These are phyloP conservation scores for Nerophis lumbriciformis DNA, from an alignment of 2,113 vertebrate genomes.

Conservation along the genomic window DNA sequence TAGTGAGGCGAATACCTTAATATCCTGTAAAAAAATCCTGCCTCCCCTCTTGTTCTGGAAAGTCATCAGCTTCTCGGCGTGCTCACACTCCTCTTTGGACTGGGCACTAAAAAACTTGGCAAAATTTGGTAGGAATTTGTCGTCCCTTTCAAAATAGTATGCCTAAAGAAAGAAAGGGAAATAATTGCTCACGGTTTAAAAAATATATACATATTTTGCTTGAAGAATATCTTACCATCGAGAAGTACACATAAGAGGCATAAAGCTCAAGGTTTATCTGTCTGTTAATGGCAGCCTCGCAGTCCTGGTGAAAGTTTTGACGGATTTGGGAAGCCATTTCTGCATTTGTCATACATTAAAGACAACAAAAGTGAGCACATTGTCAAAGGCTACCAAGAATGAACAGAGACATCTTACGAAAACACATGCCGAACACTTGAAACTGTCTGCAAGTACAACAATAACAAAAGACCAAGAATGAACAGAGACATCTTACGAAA, in stretches of 20 bases:
- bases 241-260: slow-evolving; percentile 81
- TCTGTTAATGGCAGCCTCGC: slow-evolving; percentile 76
- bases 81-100: slow-evolving; percentile 78
- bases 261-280: slow-evolving; percentile 84
- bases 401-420: neutral
- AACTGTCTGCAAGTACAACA: neutral
- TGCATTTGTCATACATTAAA: neutral
- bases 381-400: neutral
- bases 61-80: slow-evolving; percentile 78
- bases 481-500: neutral
- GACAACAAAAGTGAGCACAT: neutral
- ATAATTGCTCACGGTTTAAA: neutral
- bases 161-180: slow-evolving; percentile 50
- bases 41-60: slow-evolving; percentile 84
- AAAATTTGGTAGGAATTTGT: slow-evolving; percentile 79
- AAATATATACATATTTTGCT: neutral
- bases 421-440: neutral
- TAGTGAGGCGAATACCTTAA: slow-evolving; percentile 65
- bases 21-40: slow-evolving; percentile 76
- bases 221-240: slow-evolving; percentile 71
- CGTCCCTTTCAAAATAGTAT: slow-evolving; percentile 82
- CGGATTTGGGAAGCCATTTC: slow-evolving; percentile 73
- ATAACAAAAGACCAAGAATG: neutral
- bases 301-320: slow-evolving; percentile 82
- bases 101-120: slow-evolving; percentile 78